Base-by-base conservation (phyloP, 2,113 vertebrate genomes). In the Poeciliopsis retropinna region DNA sequence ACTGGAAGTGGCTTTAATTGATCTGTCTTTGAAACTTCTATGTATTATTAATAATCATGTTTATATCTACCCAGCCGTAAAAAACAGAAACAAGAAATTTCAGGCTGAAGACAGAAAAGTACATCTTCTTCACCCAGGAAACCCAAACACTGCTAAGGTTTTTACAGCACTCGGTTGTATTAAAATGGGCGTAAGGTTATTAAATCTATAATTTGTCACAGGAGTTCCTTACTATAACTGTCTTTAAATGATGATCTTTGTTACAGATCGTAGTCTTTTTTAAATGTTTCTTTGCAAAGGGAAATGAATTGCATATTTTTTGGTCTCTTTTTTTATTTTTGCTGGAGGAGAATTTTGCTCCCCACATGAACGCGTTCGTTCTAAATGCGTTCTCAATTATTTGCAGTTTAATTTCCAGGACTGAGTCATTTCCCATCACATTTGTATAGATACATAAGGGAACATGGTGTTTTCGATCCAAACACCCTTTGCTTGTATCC, bases 351-450 rank as follows among this genome's bases (percentile, higher is more conserved):
- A 32, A 78, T 80, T 76, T 69, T 28, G 44, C 64, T 75, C 60
- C 64, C 17, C 4, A 44, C 60, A 71, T 73, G 54, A 79, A 81
- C 61, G 19, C 64, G 61, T 63, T 37, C 67, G 61, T 78, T 65
- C 60, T 32, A 66, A 11, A 60, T 34, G 78, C 67, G 22, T 73
- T 70, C 54, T 78, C 41, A 47, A 28, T 57, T 78, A 85, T 84
- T 76, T 67, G 70, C 80, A 27, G 75, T 64, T 66, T 85, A 82
- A 83, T 78, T 57, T 70, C 79, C 67, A 67, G 69, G 28, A 86
- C 80, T 87, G 83, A 88, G 57, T 87, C 82, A 86, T 73, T 82
- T 80, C 73, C 73, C 81, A 69, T 81, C 76, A 81, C 47, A 74
- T 76, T 37, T 64, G 41, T 25, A 25, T 54, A 70, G 71, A 76